Percentiles rank a stretch among this genome's conserved stretches.
phyloP scores from a whole-genome alignment of 37 sponge, comb jelly and placozoan genomes.

The Bolinopsis microptera region DNA sequence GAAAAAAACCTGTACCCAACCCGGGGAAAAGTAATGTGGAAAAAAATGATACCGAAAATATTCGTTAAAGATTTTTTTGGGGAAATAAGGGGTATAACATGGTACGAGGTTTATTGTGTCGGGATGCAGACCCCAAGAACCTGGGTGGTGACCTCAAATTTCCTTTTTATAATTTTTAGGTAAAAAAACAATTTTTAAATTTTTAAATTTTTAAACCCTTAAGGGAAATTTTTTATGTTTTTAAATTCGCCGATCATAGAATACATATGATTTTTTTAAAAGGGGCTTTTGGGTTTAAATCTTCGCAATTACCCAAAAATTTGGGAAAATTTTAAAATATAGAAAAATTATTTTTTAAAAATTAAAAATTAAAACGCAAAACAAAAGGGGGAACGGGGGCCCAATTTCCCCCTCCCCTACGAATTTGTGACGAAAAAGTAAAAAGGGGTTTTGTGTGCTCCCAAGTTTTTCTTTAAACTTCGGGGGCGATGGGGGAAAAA shows the following conservation, averaged over 20 bases:
- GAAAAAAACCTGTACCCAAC: no score
- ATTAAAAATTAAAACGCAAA: no score
- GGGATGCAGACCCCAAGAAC: background rate
- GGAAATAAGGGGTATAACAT: background rate
- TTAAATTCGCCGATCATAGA: no score
- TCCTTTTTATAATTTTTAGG: background rate
- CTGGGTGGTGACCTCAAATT: background rate
- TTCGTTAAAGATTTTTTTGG: background rate
- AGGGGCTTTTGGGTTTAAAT: no score
- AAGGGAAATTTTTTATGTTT: background rate
- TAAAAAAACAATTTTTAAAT: no score
- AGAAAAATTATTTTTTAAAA: no score
- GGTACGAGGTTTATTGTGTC: slow-evolving; percentile 15
- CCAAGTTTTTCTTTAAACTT: background rate
- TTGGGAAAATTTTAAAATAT: no score
- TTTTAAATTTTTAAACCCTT: no score
- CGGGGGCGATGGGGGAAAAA: background rate
- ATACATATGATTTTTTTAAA: no score
- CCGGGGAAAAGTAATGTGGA: background rate
- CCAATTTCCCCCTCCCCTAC: slow-evolving; percentile 24
- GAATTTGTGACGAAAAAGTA: background rate
- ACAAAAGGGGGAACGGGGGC: background rate
- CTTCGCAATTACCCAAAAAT: no score
- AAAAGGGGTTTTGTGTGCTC: background rate
- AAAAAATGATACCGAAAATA: slow-evolving; percentile 10